Conservation (phyloP, 2,797 vertebrate genomes). For the Gymnoscopelus microlampas region DNA sequence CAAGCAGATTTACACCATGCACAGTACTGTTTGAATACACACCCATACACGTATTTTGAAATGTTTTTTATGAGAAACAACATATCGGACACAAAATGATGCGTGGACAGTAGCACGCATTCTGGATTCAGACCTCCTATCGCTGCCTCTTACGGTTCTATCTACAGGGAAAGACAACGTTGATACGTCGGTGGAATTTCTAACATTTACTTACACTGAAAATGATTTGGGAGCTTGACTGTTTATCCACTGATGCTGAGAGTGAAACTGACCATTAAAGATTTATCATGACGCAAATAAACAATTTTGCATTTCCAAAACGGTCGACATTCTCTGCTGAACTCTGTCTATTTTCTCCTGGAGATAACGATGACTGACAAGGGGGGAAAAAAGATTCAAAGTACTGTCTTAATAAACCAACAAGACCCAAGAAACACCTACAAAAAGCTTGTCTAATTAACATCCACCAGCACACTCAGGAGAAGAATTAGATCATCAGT, state of each 20-base stretch:
- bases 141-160: constrained; percentile 26
- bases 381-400: no score
- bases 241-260: neutral
- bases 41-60: constrained; percentile 55
- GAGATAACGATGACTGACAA: neutral
- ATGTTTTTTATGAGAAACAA: constrained; percentile 31
- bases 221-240: neutral
- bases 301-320: constrained; percentile 14
- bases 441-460: constrained; percentile 33
- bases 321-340: constrained; percentile 4
- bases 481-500: constrained; percentile 41
- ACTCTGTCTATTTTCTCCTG: neutral
- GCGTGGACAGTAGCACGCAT: constrained; percentile 31
- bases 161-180: no score
- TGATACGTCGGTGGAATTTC: neutral
- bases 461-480: constrained; percentile 53
- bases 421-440: constrained; percentile 31
- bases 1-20: constrained; percentile 71
- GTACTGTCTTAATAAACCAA: no score
- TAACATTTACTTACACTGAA: neutral
- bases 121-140: constrained; percentile 25
- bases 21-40: constrained; percentile 58
- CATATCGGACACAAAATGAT: constrained; percentile 22
- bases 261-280: neutral
- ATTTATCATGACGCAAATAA: constrained; percentile 9